Percentiles rank a stretch among this genome's conserved stretches.
Conservation (phyloP, 2,797 vertebrate genomes). For the Adrianichthys oophorus region DNA sequence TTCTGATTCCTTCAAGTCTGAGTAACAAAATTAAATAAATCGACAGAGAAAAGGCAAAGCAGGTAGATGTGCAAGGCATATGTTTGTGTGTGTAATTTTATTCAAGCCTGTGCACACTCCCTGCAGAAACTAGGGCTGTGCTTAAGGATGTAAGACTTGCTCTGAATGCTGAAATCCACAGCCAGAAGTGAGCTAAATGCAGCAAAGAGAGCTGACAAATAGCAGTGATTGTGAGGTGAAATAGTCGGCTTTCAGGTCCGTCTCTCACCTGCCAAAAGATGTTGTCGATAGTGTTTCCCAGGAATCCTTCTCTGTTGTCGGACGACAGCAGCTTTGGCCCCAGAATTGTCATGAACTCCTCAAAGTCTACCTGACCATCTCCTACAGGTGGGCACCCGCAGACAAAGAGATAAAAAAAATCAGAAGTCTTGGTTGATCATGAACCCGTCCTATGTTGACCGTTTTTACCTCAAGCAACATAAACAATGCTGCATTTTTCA, state of each 20-base stretch:
- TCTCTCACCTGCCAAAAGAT: slow-evolving; percentile 95
- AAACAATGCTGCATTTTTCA: no score
- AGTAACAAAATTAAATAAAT: slow-evolving; percentile 20
- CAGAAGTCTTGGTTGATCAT: slow-evolving; percentile 11
- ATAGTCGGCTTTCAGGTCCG: slow-evolving; percentile 19
- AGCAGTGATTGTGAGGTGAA: slow-evolving; percentile 16
- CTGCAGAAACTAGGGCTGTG: slow-evolving; percentile 49
- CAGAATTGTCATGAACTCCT: slow-evolving; percentile 97
- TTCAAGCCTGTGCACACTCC: slow-evolving; percentile 31
- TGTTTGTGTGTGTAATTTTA: slow-evolving; percentile 23
- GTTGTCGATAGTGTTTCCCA: slow-evolving; percentile 94
- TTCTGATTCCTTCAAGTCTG: slow-evolving; percentile 36
- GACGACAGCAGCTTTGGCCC: slow-evolving; percentile 93
- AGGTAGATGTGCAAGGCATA: slow-evolving; percentile 26
- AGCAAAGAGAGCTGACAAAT: slow-evolving; percentile 23
- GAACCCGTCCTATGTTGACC: no score
- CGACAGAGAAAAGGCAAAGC: slow-evolving; percentile 28
- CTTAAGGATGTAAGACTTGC: slow-evolving; percentile 43
- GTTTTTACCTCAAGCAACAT: no score
- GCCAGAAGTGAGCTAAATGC: slow-evolving; percentile 31
- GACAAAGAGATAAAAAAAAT: slow-evolving; percentile 25
- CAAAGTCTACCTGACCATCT: slow-evolving; percentile 95
- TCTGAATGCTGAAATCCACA: slow-evolving; percentile 47
- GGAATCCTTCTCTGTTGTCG: slow-evolving; percentile 91
- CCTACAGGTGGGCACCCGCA: slow-evolving; percentile 65